A percentile compares a stretch with the other conserved stretches of the same genome.
Evolutionary conservation across 2,113 vertebrate species (phyloP).

Genomic region (Cyphomyrus plagiostoma): DNA sequence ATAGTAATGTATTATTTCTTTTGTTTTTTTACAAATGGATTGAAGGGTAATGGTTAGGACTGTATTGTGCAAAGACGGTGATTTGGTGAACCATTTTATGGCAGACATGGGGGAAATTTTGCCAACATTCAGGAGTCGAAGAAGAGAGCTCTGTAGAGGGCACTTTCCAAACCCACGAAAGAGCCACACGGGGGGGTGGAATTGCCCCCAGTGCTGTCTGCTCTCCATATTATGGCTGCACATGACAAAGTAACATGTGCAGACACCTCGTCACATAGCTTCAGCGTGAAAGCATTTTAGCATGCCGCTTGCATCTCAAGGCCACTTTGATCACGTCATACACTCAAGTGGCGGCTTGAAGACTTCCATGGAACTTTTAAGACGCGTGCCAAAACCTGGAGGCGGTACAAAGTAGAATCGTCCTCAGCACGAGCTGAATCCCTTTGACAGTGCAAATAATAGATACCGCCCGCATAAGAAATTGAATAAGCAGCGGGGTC

Average conservation of each 20-base stretch:
- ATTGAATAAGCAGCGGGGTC: neutral
- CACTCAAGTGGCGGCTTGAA: neutral
- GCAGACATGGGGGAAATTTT: neutral
- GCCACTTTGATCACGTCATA: slow-evolving; percentile 1
- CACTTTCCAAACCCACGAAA: neutral
- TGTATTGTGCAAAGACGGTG: neutral
- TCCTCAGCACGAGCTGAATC: neutral
- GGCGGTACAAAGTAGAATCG: neutral
- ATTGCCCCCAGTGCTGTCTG: neutral
- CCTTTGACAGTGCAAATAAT: slow-evolving; percentile 5
- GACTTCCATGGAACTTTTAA: neutral
- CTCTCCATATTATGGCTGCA: neutral
- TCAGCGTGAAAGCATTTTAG: neutral
- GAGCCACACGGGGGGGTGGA: neutral
- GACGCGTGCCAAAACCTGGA: neutral
- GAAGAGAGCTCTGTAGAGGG: neutral
- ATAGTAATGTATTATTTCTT: neutral
- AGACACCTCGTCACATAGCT: neutral
- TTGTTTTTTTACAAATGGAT: neutral
- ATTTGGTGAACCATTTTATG: neutral
- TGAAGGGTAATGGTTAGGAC: neutral
- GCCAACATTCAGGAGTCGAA: neutral
- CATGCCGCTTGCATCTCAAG: neutral
- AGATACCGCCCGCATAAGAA: neutral
- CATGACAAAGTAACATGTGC: neutral